phyloP scores from a whole-genome alignment of 2,113 vertebrate species.

The Callipepla squamata region DNA sequence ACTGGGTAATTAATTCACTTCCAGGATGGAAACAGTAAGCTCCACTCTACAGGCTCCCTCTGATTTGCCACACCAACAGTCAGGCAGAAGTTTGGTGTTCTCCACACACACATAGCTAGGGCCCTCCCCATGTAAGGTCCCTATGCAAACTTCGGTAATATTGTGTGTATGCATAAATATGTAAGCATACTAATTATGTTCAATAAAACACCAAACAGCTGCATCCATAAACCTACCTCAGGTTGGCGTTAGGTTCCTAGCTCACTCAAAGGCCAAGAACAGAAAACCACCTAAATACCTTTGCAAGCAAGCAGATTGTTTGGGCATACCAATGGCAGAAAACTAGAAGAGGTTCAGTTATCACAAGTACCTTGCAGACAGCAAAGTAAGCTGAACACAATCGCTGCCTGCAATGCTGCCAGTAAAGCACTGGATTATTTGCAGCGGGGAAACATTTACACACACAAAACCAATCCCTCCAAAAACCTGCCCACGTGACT shows the following conservation, averaged over 20 bases:
- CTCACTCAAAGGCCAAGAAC: background rate
- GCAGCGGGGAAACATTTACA: background rate
- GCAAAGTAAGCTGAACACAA: background rate
- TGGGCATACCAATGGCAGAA: background rate
- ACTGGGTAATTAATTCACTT: background rate
- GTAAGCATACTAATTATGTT: background rate
- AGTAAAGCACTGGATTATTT: background rate
- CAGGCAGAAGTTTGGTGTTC: background rate
- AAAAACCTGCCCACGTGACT: fast-evolving
- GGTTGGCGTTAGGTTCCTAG: background rate
- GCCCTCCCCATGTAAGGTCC: fast-evolving
- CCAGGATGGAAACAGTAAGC: background rate
- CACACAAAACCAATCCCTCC: background rate
- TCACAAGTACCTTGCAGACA: background rate
- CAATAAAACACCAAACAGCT: background rate
- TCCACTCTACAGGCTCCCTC: background rate
- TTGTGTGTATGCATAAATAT: background rate
- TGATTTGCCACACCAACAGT: background rate
- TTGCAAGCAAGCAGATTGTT: background rate
- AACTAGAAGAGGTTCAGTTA: background rate
- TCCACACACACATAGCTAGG: background rate
- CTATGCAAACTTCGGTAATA: background rate
- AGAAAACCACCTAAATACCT: background rate
- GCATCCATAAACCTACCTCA: background rate
- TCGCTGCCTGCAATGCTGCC: background rate